These are phyloP conservation scores for Galerucella nymphaeae DNA, from an alignment of 2,888 invertebrate species.

Conservation along the genomic window DNA sequence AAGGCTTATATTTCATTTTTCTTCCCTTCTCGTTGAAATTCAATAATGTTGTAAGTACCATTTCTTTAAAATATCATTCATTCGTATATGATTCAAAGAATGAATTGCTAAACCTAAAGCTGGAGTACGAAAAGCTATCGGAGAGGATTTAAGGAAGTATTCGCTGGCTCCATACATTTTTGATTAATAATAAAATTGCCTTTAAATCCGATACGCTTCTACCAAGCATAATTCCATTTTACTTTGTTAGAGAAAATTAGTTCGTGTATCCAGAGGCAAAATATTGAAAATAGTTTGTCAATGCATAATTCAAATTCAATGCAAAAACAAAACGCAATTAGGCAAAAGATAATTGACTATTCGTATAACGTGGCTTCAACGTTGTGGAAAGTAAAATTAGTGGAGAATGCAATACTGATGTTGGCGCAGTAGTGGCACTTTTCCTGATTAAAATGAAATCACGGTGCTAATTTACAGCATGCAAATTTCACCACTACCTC, in stretches of 20 bases:
- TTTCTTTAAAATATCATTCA: no score
- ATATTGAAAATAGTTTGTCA: neutral
- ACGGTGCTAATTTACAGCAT: neutral
- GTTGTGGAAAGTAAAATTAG: slow-evolving; percentile 1
- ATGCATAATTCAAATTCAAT: neutral
- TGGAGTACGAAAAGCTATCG: neutral
- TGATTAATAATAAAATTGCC: neutral
- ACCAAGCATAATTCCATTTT: neutral
- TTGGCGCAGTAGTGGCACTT: neutral
- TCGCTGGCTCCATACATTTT: neutral
- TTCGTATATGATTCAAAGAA: neutral
- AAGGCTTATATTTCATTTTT: no score
- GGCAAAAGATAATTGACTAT: neutral
- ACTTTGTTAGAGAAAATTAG: neutral
- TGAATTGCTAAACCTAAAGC: neutral
- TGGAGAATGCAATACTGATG: neutral
- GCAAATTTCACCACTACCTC: neutral
- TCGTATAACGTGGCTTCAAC: neutral
- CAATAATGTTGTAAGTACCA: no score
- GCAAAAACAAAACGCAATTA: neutral
- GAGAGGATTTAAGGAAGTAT: neutral
- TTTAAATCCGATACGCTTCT: neutral
- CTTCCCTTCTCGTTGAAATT: no score
- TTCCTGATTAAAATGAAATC: neutral
- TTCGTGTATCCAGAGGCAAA: neutral